Conservation (phyloP, 2,797 vertebrate genomes). For the Rhodeus uyekii region DNA sequence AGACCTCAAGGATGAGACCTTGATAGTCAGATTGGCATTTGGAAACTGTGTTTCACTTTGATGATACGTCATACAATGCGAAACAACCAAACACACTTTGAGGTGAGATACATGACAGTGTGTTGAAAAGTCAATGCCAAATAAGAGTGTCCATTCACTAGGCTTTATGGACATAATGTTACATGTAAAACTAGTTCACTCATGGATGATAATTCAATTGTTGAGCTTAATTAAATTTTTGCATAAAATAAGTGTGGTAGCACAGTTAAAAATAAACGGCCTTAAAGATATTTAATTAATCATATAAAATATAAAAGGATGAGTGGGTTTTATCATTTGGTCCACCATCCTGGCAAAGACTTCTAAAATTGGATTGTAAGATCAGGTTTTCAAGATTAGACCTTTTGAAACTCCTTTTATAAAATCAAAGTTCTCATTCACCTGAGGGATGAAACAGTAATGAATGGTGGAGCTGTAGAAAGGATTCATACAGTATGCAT, state of each 20-base stretch:
- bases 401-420: background rate
- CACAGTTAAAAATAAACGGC: background rate
- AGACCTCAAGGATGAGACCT: conserved; percentile 13
- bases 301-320: background rate
- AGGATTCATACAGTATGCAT: background rate
- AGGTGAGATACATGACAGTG: background rate
- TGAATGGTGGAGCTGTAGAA: background rate
- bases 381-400: background rate
- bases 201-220: background rate
- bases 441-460: background rate
- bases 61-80: conserved; percentile 6
- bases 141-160: background rate
- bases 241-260: background rate
- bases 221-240: background rate
- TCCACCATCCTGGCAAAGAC: background rate
- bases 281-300: background rate
- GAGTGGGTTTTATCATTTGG: conserved; percentile 1
- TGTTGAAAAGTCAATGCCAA: background rate
- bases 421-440: conserved; percentile 2
- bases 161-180: background rate
- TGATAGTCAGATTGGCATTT: conserved; percentile 14
- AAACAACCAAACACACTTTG: conserved; percentile 4
- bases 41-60: conserved; percentile 31
- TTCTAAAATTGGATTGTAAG: background rate
- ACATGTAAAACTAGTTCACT: background rate